Conservation (phyloP, 2,113 vertebrate species). For the Ptyas mucosa region DNA sequence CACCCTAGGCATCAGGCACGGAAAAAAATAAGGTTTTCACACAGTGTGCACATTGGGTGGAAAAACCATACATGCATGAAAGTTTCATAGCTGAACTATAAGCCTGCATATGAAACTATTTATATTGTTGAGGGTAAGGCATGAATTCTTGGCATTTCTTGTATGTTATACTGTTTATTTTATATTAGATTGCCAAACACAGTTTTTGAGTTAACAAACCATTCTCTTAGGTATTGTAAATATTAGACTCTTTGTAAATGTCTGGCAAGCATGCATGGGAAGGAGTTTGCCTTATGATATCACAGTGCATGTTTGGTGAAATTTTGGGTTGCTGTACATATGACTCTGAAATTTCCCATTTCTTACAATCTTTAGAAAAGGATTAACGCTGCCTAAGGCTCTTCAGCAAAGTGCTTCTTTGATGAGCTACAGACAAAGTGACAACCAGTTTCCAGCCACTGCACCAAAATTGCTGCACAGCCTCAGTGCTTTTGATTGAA, state of each 20-base stretch:
- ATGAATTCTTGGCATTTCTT: background rate
- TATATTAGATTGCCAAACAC: background rate
- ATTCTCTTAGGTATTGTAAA: background rate
- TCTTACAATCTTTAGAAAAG: background rate
- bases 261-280: background rate
- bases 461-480: background rate
- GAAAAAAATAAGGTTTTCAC: background rate
- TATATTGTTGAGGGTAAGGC: background rate
- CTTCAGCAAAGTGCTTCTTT: background rate
- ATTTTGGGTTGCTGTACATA: background rate
- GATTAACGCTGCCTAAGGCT: background rate
- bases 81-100: background rate
- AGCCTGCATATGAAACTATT: background rate
- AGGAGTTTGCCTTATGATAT: background rate
- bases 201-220: background rate
- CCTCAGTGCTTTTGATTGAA: background rate
- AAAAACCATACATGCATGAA: background rate
- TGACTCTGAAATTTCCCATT: background rate
- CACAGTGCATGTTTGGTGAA: background rate
- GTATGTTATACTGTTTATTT: background rate
- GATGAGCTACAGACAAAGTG: background rate
- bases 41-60: background rate
- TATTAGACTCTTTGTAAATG: background rate
- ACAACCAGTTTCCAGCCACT: background rate
- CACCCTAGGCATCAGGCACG: background rate